Percentiles rank a stretch among this genome's conserved stretches.
These are phyloP conservation scores for Acanthiza pusilla DNA, from an alignment of 2,797 vertebrate genomes.

Conservation along the genomic window DNA sequence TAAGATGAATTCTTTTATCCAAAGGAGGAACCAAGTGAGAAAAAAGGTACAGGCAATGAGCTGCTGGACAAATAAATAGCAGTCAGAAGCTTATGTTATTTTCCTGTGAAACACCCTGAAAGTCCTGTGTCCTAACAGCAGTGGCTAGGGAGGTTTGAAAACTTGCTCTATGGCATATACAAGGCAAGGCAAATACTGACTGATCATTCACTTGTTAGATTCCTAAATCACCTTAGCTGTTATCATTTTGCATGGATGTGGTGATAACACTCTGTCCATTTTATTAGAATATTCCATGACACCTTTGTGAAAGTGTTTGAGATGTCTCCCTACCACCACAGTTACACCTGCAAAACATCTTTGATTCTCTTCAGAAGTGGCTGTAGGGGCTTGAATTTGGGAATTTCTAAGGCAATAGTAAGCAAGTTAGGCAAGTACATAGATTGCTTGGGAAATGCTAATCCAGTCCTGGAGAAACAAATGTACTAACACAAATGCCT, in stretches of 20 bases:
- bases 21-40: not conserved
- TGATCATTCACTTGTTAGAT: not conserved
- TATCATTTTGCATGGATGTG: not conserved
- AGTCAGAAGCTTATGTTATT: not conserved
- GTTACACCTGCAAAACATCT: not conserved
- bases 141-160: not conserved
- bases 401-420: not conserved
- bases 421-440: not conserved
- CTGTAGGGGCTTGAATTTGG: not conserved
- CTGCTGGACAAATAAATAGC: not conserved
- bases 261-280: not conserved
- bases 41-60: accelerated
- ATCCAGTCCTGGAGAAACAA: not conserved
- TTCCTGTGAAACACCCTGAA: not conserved
- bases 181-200: not conserved
- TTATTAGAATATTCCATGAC: not conserved
- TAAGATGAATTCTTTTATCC: not conserved
- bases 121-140: not conserved
- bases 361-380: not conserved
- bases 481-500: not conserved
- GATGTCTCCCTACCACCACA: not conserved
- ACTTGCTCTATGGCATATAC: not conserved
- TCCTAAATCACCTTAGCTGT: not conserved
- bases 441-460: not conserved
- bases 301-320: not conserved